A percentile compares a stretch with the other conserved stretches of the same genome.
Conservation (phyloP, 2,797 vertebrate genomes). For the Enteromius treurensis region DNA sequence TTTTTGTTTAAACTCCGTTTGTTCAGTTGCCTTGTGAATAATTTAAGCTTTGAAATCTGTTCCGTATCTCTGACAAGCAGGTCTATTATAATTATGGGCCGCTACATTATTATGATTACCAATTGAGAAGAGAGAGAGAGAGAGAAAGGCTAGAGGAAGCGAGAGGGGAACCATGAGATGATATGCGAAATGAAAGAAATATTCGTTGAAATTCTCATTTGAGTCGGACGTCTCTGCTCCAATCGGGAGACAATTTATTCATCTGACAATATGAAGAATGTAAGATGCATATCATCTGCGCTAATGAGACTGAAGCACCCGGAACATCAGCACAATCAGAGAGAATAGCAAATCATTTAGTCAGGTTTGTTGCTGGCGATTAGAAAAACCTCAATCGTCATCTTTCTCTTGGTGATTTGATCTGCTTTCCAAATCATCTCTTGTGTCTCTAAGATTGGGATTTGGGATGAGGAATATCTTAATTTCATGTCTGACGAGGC, state of each 20-base stretch:
- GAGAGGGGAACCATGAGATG: slow-evolving; percentile 50
- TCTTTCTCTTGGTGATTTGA: slow-evolving; percentile 68
- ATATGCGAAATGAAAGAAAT: slow-evolving; percentile 60
- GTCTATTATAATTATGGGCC: slow-evolving; percentile 71
- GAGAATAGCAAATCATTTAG: slow-evolving; percentile 73
- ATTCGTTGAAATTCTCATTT: slow-evolving; percentile 63
- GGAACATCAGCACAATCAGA: slow-evolving; percentile 73
- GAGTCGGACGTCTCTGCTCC: slow-evolving; percentile 61
- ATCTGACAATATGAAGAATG: slow-evolving; percentile 62
- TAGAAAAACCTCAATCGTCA: slow-evolving; percentile 73
- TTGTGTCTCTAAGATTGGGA: slow-evolving; percentile 9
- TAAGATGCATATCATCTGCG: slow-evolving; percentile 67
- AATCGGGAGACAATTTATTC: slow-evolving; percentile 67
- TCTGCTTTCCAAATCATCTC: slow-evolving; percentile 54
- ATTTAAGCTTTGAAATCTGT: slow-evolving; percentile 71
- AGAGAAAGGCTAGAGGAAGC: slow-evolving; percentile 39
- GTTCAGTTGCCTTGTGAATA: slow-evolving; percentile 72
- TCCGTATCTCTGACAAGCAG: slow-evolving; percentile 73
- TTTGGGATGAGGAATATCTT: slow-evolving; percentile 31
- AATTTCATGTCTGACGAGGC: slow-evolving; percentile 27
- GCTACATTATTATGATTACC: slow-evolving; percentile 74
- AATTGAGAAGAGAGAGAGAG: slow-evolving; percentile 62
- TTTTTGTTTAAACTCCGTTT: slow-evolving; percentile 71
- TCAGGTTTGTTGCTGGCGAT: slow-evolving; percentile 73
- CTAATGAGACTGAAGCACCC: slow-evolving; percentile 70